Conservation (phyloP, 2,888 invertebrate genomes). For the Pristionchus maxplancki region DNA sequence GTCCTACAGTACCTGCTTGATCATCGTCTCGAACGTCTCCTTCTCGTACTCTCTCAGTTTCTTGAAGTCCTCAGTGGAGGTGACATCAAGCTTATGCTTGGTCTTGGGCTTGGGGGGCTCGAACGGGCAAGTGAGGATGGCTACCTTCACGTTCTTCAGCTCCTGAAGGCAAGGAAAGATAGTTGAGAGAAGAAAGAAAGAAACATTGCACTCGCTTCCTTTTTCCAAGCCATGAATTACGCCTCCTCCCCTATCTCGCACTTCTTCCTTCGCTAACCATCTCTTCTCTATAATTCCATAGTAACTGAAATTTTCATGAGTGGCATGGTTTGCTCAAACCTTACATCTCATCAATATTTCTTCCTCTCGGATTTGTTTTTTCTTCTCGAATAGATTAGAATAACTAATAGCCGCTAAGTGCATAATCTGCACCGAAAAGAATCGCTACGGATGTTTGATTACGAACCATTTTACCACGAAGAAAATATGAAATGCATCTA, state of each 20-base stretch:
- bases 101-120: slow-evolving; percentile 99
- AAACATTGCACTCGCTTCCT: not conserved
- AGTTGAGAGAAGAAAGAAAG: not conserved
- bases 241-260: not conserved
- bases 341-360: not conserved
- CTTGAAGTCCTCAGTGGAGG: slow-evolving; percentile 92
- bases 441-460: not conserved
- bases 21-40: slow-evolving; percentile 95
- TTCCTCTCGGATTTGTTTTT: not conserved
- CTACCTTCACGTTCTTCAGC: slow-evolving; percentile 81
- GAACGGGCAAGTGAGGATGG: slow-evolving; percentile 98
- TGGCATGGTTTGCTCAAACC: not conserved
- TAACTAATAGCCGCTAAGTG: not conserved
- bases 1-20: slow-evolving; percentile 81
- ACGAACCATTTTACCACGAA: not conserved
- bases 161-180: slow-evolving; percentile 50
- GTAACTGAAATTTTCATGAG: not conserved
- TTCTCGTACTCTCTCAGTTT: slow-evolving; percentile 92
- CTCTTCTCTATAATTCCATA: not conserved
- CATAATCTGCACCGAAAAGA: not conserved
- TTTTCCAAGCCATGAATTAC: not conserved
- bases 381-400: not conserved
- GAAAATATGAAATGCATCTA: too few relatives aligned
- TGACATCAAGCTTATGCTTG: slow-evolving; percentile 98
- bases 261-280: not conserved